phyloP scores from a whole-genome alignment of 30 jellyfish, hydroid and myxozoan genomes.

The Pelagia noctiluca region DNA sequence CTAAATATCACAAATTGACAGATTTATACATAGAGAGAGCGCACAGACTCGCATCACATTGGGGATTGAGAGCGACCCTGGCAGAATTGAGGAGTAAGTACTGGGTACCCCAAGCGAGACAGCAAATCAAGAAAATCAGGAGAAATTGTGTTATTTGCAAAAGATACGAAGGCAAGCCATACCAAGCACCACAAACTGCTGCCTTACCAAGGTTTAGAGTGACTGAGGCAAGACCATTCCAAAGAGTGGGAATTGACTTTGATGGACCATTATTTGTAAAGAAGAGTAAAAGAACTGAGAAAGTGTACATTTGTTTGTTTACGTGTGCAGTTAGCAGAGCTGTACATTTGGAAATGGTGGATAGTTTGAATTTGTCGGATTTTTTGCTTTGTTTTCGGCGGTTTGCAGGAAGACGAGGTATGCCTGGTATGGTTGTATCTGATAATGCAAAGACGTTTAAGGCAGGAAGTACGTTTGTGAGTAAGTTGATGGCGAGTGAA shows the following conservation, averaged over 20 bases:
- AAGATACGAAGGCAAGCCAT: conserved; percentile 17
- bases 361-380: not conserved
- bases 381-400: not conserved
- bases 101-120: conserved; percentile 28
- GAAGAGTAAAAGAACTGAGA: conserved; percentile 24
- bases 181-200: conserved; percentile 21
- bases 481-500: conserved; percentile 8
- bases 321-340: conserved; percentile 61
- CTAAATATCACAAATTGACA: conserved; percentile 26
- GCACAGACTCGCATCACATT: conserved; percentile 2
- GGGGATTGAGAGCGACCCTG: conserved; percentile 35
- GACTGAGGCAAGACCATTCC: conserved; percentile 51
- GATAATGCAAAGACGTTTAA: conserved; percentile 64
- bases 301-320: conserved; percentile 27
- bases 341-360: conserved; percentile 9
- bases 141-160: not conserved
- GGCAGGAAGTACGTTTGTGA: conserved; percentile 40
- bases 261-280: conserved; percentile 64
- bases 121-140: conserved; percentile 2
- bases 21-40: conserved; percentile 10
- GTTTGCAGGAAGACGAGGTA: conserved; percentile 34
- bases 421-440: not conserved
- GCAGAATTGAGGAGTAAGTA: conserved; percentile 16
- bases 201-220: conserved; percentile 51
- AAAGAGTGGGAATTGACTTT: conserved; percentile 69